Conservation (phyloP, 2,797 vertebrate genomes). For the Enteromius afrohamiltoni region DNA sequence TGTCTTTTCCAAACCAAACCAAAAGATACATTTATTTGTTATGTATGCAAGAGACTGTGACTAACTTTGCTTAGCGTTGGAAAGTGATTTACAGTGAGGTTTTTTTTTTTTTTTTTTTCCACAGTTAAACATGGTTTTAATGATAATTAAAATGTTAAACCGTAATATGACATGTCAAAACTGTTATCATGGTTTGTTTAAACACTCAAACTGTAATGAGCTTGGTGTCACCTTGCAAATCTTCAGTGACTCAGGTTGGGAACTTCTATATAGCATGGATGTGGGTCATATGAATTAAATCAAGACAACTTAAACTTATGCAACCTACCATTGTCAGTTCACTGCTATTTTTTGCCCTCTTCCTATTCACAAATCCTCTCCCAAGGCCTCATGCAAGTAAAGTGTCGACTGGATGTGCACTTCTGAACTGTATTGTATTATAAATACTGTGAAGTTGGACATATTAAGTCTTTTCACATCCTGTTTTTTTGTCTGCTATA, state of each 20-base stretch:
- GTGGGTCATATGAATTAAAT: neutral
- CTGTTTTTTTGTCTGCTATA: neutral
- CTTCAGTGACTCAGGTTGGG: neutral
- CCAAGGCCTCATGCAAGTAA: neutral
- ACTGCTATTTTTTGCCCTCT: neutral
- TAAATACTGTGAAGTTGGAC: neutral
- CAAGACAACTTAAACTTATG: neutral
- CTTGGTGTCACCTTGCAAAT: neutral
- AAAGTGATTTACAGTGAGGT: neutral
- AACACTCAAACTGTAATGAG: neutral
- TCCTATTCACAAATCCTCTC: neutral
- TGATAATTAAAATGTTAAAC: neutral
- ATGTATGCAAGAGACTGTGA: neutral
- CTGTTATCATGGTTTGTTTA: neutral
- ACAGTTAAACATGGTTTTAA: neutral
- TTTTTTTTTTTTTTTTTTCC: no score
- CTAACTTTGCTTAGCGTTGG: neutral
- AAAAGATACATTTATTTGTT: neutral
- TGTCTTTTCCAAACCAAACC: no score
- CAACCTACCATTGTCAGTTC: neutral
- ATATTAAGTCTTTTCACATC: neutral
- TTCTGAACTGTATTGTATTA: neutral
- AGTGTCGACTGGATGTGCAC: neutral
- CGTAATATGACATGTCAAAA: neutral
- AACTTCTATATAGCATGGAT: neutral